Conservation (phyloP, 30 jellyfish, hydroid and myxozoan genomes). For the Pseudorhiza aurosa region DNA sequence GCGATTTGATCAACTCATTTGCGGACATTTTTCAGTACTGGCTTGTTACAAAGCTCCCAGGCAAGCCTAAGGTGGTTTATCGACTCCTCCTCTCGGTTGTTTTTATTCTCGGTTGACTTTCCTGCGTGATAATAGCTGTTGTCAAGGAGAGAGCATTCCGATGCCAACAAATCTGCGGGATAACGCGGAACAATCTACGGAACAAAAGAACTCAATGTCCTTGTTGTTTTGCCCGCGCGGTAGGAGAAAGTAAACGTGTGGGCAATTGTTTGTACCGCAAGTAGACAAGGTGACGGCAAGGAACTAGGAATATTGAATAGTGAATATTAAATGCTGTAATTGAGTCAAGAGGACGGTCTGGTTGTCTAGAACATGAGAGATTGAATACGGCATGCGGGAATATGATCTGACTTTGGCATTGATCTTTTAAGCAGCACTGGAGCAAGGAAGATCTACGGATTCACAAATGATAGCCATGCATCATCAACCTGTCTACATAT, state of each 20-base stretch:
- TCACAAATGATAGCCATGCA: slow-evolving; percentile 6
- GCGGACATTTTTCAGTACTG: too few relatives aligned
- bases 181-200: neutral
- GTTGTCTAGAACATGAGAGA: neutral
- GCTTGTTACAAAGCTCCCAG: too few relatives aligned
- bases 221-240: slow-evolving; percentile 17
- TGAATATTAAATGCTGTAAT: neutral
- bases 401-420: too few relatives aligned
- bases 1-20: too few relatives aligned
- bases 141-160: slow-evolving; percentile 8
- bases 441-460: neutral
- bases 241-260: slow-evolving; percentile 9
- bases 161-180: slow-evolving; percentile 17
- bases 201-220: neutral
- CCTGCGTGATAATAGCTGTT: neutral
- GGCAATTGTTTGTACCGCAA: slow-evolving; percentile 51
- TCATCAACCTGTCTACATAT: slow-evolving; percentile 5
- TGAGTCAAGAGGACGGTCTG: neutral
- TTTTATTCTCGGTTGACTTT: neutral
- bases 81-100: too few relatives aligned
- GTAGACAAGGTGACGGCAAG: slow-evolving; percentile 40
- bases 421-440: slow-evolving; percentile 1
- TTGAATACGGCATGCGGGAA: too few relatives aligned
- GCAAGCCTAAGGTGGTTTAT: too few relatives aligned
- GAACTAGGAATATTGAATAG: neutral